Evolutionary conservation across 1,140 invertebrate species (phyloP).

Genomic region (Pseudomyrmex cubaensis): DNA sequence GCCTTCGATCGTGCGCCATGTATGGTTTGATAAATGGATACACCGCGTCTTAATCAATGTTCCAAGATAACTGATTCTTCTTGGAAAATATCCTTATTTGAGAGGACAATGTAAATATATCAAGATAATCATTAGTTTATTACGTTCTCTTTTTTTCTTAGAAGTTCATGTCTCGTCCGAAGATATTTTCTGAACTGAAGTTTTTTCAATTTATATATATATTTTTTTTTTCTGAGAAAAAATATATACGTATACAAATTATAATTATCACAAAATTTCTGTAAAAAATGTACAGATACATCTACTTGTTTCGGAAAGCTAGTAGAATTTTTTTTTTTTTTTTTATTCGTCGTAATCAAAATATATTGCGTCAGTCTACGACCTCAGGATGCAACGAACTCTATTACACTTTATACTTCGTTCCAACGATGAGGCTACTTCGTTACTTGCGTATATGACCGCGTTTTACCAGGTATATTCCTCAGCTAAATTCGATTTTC

Average conservation of each 20-base stretch:
- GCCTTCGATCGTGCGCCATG: constrained; percentile 35
- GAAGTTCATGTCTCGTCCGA: too few species aligned
- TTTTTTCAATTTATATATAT: too few species aligned
- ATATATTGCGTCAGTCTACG: constrained; percentile 53
- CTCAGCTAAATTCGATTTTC: constrained; percentile 69
- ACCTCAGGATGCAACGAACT: constrained; percentile 44
- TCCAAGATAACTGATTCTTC: not conserved
- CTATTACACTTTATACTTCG: constrained; percentile 47
- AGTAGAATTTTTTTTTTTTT: constrained; percentile 12
- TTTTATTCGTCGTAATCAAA: constrained; percentile 51
- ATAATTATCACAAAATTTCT: not conserved
- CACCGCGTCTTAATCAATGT: constrained; percentile 26
- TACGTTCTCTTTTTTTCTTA: too few species aligned
- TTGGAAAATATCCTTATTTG: not conserved
- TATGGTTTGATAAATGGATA: constrained; percentile 50
- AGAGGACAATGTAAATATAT: too few species aligned
- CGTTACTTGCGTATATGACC: constrained; percentile 63
- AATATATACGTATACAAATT: too few species aligned
- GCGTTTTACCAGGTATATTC: constrained; percentile 40
- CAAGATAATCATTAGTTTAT: too few species aligned
- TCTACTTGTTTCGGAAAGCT: constrained; percentile 25
- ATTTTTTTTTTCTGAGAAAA: too few species aligned
- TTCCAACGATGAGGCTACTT: constrained; percentile 60
- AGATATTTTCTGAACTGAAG: too few species aligned
- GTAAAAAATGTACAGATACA: constrained; percentile 4